Evolutionary conservation across 1,140 invertebrate species (phyloP).

Genomic region (Anadara kagoshimensis): DNA sequence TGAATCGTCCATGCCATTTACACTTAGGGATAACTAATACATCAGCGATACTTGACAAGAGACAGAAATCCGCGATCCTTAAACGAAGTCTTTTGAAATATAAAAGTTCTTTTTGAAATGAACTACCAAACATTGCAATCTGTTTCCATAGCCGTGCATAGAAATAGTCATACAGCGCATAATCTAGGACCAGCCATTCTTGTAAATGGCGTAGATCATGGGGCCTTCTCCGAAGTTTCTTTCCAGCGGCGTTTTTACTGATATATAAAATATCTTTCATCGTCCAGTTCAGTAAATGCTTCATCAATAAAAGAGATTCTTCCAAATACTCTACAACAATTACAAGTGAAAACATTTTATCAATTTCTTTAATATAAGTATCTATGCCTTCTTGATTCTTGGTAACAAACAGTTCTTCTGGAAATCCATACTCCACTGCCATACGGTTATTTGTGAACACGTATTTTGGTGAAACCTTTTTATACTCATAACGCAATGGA

Average conservation of each 20-base stretch:
- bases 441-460: slow-evolving; percentile 53
- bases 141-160: slow-evolving; percentile 29
- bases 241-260: slow-evolving; percentile 23
- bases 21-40: too few relatives aligned
- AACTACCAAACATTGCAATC: slow-evolving; percentile 23
- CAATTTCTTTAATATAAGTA: slow-evolving; percentile 23
- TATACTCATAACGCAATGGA: slow-evolving; percentile 37
- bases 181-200: slow-evolving; percentile 24
- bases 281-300: slow-evolving; percentile 74
- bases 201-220: slow-evolving; percentile 3
- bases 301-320: slow-evolving; percentile 75
- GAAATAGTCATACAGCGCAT: slow-evolving; percentile 44
- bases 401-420: slow-evolving; percentile 17
- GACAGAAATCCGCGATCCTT: slow-evolving; percentile 37
- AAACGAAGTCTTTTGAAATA: slow-evolving; percentile 37
- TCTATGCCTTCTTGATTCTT: slow-evolving; percentile 17
- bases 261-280: slow-evolving; percentile 70
- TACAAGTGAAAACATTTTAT: slow-evolving; percentile 73
- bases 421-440: slow-evolving; percentile 51
- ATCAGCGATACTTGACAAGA: too few relatives aligned
- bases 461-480: slow-evolving; percentile 9
- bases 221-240: slow-evolving; percentile 10
- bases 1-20: too few relatives aligned
- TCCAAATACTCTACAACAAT: slow-evolving; percentile 76
- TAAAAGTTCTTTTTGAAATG: slow-evolving; percentile 33